Percentiles rank a stretch among this genome's conserved stretches.
Conservation (phyloP, 2,797 vertebrate genomes). For the Anabacerthia variegaticeps region DNA sequence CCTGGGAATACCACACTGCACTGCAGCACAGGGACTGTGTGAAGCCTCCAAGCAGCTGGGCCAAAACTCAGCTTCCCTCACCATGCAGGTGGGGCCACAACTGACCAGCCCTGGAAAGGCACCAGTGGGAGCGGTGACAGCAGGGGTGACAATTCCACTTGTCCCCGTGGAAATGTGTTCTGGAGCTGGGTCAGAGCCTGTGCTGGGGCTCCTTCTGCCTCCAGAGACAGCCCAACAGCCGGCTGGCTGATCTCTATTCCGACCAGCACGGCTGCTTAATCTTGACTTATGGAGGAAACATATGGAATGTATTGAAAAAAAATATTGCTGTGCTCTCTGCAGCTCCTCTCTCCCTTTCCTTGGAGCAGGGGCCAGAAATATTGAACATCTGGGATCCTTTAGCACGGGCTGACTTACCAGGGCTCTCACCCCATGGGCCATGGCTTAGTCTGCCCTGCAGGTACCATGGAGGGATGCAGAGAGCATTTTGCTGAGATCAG, state of each 20-base stretch:
- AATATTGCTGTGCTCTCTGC: background rate
- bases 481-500: background rate
- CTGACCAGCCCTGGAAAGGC: background rate
- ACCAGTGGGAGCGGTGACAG: accelerated
- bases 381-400: background rate
- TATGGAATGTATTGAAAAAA: slow-evolving; percentile 13
- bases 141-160: background rate
- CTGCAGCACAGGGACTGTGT: accelerated
- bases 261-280: background rate
- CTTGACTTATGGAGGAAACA: slow-evolving; percentile 21
- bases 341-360: background rate
- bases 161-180: background rate
- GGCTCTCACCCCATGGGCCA: background rate
- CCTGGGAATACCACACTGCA: background rate
- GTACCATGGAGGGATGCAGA: background rate
- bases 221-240: background rate
- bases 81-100: background rate
- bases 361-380: background rate
- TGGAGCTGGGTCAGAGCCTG: background rate
- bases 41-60: background rate
- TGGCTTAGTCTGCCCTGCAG: background rate
- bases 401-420: background rate
- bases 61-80: background rate
- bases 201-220: background rate
- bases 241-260: background rate